phyloP scores from a whole-genome alignment of 2,888 invertebrate genomes.

The Caenorhabditis sp. region DNA sequence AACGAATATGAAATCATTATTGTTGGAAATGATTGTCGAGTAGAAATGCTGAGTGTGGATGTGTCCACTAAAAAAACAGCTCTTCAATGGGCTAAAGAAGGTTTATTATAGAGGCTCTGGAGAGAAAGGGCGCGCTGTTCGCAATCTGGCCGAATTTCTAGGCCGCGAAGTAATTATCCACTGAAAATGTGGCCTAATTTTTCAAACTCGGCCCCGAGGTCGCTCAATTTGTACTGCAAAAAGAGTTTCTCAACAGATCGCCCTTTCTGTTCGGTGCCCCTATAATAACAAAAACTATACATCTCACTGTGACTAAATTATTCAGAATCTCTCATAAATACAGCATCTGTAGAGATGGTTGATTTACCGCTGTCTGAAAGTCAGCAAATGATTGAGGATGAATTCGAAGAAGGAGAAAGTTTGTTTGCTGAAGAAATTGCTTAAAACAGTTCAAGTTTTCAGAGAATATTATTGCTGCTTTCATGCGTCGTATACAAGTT shows the following conservation, averaged over 20 bases:
- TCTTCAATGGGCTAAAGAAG: slow-evolving; percentile 68
- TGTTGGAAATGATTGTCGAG: slow-evolving; percentile 64
- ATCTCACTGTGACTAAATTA: too few relatives aligned
- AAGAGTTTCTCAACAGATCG: too few relatives aligned
- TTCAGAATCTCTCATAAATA: slow-evolving; percentile 72
- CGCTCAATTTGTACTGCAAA: too few relatives aligned
- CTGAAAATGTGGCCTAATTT: too few relatives aligned
- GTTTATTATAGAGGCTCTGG: neutral
- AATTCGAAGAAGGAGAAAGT: slow-evolving; percentile 86
- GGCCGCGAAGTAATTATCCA: too few relatives aligned
- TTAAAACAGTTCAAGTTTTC: slow-evolving; percentile 53
- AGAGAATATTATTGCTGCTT: slow-evolving; percentile 83
- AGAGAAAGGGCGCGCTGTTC: too few relatives aligned
- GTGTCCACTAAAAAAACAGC: slow-evolving; percentile 18
- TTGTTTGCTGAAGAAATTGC: too few relatives aligned
- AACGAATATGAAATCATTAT: slow-evolving; percentile 44
- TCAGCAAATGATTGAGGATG: slow-evolving; percentile 94
- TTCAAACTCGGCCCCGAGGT: too few relatives aligned
- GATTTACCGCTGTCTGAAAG: slow-evolving; percentile 95
- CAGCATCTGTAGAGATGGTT: slow-evolving; percentile 87
- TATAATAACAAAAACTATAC: too few relatives aligned
- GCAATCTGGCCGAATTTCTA: too few relatives aligned
- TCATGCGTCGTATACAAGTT: slow-evolving; percentile 57
- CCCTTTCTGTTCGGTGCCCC: too few relatives aligned
- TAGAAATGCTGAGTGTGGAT: slow-evolving; percentile 66